Evolutionary conservation across 2,888 invertebrate genomes (phyloP).

Genomic region (Drepanosiphum platanoidis): DNA sequence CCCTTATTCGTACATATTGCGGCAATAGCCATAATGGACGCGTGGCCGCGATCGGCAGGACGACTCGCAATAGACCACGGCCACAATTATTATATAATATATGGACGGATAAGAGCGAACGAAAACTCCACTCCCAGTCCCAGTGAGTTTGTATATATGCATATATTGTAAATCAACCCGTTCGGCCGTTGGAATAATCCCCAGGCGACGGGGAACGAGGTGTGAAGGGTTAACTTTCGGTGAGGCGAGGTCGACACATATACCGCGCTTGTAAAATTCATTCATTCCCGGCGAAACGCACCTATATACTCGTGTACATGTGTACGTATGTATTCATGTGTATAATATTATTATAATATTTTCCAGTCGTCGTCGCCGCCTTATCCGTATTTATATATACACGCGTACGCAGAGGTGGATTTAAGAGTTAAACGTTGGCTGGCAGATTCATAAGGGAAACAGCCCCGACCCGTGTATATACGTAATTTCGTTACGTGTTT

Average conservation of each 20-base stretch:
- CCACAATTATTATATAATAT: neutral
- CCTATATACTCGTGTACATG: no score
- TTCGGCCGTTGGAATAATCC: neutral
- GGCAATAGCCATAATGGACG: neutral
- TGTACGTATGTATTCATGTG: no score
- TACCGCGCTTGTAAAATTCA: neutral
- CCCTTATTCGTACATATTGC: neutral
- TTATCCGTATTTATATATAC: no score
- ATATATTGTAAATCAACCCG: constrained; percentile 12
- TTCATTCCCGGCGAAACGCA: neutral
- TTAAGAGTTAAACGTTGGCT: no score
- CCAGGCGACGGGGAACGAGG: no score
- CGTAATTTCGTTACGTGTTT: no score
- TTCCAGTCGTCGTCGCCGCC: no score
- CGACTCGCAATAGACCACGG: neutral
- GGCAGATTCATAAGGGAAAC: no score
- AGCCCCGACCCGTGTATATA: no score
- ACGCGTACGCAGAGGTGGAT: no score
- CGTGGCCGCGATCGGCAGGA: neutral
- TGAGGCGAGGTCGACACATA: neutral
- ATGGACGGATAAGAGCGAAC: neutral
- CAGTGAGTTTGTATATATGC: no score
- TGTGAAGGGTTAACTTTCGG: neutral
- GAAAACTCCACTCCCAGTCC: neutral
- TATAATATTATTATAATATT: no score